These are phyloP conservation scores for Falcaria lacertinaria DNA, from an alignment of 2,888 invertebrate genomes.

Conservation along the genomic window DNA sequence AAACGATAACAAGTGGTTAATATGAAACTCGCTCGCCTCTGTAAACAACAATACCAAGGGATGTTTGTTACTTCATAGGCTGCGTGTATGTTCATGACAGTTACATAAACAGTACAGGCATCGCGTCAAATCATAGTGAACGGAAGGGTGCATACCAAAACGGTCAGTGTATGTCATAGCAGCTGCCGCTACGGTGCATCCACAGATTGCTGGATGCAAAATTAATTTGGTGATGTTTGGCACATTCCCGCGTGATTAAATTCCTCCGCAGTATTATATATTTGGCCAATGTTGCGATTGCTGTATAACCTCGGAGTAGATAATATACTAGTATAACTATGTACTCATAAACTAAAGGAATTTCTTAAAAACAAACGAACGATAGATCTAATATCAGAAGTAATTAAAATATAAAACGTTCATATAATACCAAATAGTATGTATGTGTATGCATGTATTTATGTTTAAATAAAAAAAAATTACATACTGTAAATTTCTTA, in stretches of 20 bases:
- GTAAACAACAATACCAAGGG: neutral
- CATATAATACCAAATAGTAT: too few species aligned
- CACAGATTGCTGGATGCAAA: slow-evolving; percentile 67
- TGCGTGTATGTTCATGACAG: slow-evolving; percentile 5
- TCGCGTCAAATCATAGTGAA: slow-evolving; percentile 31
- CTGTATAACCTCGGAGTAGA: too few species aligned
- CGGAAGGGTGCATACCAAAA: slow-evolving; percentile 73
- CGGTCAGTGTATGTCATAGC: slow-evolving; percentile 57
- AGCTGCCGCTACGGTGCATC: slow-evolving; percentile 58
- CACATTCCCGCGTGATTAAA: slow-evolving; percentile 18
- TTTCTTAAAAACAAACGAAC: too few species aligned
- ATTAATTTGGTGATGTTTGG: slow-evolving; percentile 54
- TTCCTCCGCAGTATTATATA: slow-evolving; percentile 6
- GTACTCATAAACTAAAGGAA: too few species aligned
- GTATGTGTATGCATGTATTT: too few species aligned
- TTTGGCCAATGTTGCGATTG: too few species aligned
- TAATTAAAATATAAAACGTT: too few species aligned
- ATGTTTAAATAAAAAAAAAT: too few species aligned
- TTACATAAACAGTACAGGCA: slow-evolving; percentile 9
- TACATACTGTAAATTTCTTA: neutral
- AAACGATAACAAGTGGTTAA: neutral
- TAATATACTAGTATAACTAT: too few species aligned
- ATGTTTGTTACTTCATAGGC: neutral
- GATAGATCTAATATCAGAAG: too few species aligned
- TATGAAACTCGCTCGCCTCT: neutral